Conservation (phyloP, 2,113 vertebrate species). For the Cyanoderma ruficeps region DNA sequence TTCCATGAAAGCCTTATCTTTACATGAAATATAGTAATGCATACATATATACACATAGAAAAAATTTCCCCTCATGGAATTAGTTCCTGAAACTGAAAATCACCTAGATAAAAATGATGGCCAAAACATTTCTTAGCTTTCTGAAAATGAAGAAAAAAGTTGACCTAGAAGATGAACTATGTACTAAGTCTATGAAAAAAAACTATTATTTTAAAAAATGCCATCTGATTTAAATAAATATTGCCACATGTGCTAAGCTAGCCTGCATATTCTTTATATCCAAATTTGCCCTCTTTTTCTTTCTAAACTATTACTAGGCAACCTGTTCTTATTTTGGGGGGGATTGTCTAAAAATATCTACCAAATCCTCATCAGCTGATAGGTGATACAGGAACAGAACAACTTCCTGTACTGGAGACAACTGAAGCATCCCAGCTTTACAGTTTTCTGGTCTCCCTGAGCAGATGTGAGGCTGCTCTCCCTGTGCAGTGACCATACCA, state of each 20-base stretch:
- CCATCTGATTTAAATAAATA: background rate
- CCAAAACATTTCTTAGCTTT: background rate
- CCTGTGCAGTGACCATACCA: background rate
- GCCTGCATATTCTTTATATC: background rate
- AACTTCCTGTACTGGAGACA: background rate
- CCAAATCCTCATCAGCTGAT: background rate
- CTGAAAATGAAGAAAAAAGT: background rate
- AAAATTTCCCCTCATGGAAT: background rate
- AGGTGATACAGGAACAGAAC: background rate
- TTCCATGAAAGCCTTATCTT: background rate
- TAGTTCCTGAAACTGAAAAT: background rate
- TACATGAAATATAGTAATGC: background rate
- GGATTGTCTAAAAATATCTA: background rate
- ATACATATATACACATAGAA: fast-evolving
- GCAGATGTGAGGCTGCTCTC: background rate
- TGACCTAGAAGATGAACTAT: background rate
- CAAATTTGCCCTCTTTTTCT: background rate
- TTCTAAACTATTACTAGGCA: background rate
- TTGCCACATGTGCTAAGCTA: background rate
- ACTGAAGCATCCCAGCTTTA: background rate
- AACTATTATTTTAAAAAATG: background rate
- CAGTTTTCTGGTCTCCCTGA: background rate
- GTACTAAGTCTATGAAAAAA: background rate
- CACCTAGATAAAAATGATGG: background rate
- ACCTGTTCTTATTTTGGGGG: background rate